These are phyloP conservation scores for Seriola dumerili DNA, from an alignment of 2,113 vertebrate species.

Conservation along the genomic window DNA sequence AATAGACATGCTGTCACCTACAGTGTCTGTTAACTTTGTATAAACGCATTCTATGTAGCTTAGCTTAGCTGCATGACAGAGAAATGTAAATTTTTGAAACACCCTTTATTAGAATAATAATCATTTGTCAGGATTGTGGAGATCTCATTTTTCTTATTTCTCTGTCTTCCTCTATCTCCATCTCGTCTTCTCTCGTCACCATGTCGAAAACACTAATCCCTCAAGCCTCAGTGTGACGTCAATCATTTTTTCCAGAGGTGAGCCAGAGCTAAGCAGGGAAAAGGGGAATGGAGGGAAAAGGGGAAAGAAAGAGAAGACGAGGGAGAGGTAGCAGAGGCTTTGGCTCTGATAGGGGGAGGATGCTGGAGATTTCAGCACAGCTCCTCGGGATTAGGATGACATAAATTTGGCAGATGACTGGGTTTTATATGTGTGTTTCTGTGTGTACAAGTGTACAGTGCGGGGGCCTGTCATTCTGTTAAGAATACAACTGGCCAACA, in stretches of 20 bases:
- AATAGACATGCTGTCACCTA: neutral
- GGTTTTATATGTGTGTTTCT: slow-evolving; percentile 27
- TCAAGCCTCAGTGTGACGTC: neutral
- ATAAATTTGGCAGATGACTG: slow-evolving; percentile 47
- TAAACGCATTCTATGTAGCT: neutral
- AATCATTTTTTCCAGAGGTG: slow-evolving; percentile 27
- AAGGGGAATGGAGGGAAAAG: neutral
- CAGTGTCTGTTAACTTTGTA: neutral
- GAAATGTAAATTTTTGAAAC: neutral
- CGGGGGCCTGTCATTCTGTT: slow-evolving; percentile 26
- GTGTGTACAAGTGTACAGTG: slow-evolving; percentile 16
- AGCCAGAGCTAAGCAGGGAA: slow-evolving; percentile 24
- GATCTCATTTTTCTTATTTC: neutral
- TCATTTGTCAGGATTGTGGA: neutral
- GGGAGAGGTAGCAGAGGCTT: slow-evolving; percentile 3
- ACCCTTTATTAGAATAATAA: neutral
- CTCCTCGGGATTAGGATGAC: slow-evolving; percentile 58
- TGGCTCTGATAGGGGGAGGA: slow-evolving; percentile 51
- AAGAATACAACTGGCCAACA: slow-evolving; percentile 28
- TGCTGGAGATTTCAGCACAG: slow-evolving; percentile 53
- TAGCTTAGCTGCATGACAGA: neutral
- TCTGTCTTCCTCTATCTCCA: neutral
- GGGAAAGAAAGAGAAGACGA: slow-evolving; percentile 9
- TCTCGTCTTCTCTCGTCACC: neutral
- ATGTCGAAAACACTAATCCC: neutral